phyloP scores from a whole-genome alignment of 2,797 vertebrate species.

The Mionectes olivaceus region DNA sequence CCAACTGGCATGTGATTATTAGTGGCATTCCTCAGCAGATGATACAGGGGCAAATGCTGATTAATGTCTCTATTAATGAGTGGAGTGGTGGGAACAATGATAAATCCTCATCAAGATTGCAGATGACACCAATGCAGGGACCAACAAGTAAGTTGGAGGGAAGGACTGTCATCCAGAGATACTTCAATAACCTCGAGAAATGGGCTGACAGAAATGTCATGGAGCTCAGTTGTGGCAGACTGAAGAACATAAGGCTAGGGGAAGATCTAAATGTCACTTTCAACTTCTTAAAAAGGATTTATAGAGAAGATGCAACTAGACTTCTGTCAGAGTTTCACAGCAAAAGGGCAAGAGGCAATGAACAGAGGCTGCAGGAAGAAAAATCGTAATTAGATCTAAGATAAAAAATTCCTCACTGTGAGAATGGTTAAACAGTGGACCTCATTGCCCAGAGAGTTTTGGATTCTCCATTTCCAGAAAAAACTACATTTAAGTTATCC shows the following conservation, averaged over 20 bases:
- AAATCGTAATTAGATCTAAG: background rate
- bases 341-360: conserved; percentile 38
- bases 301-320: conserved; percentile 10
- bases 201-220: conserved; percentile 21
- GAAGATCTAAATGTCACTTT: conserved; percentile 53
- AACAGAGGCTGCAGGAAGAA: background rate
- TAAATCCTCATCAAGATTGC: background rate
- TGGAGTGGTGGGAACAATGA: background rate
- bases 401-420: background rate
- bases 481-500: background rate
- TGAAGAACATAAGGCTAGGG: conserved; percentile 32
- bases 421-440: background rate
- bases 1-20: background rate
- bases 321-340: conserved; percentile 26
- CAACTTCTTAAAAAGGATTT: conserved; percentile 45
- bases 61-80: conserved; percentile 42
- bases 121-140: background rate
- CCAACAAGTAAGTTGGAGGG: background rate
- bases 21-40: background rate
- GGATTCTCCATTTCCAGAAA: background rate
- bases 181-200: conserved; percentile 19
- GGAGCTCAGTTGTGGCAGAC: background rate
- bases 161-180: background rate
- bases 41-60: conserved; percentile 2
- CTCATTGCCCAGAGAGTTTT: background rate